These are phyloP conservation scores for Drosophila neocordata DNA, from an alignment of 1,140 invertebrate species.

Conservation along the genomic window DNA sequence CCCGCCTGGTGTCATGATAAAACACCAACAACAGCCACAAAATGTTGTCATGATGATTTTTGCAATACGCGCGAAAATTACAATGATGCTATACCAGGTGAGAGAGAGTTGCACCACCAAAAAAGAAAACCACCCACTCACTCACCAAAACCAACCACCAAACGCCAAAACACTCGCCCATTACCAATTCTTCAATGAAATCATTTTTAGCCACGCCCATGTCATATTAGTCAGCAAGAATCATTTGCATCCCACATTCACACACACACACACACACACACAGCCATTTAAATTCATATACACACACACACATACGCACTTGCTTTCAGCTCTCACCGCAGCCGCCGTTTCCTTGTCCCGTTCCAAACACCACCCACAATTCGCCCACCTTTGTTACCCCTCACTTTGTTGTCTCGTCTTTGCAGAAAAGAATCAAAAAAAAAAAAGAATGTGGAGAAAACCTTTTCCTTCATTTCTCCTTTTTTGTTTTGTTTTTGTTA, in stretches of 20 bases:
- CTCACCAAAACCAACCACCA: conserved; percentile 27
- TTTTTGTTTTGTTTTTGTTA: conserved; percentile 48
- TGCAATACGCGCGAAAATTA: conserved; percentile 85
- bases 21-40: conserved; percentile 60
- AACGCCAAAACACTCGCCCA: conserved; percentile 21
- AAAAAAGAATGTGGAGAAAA: background rate
- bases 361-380: too few species aligned
- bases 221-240: background rate
- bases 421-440: too few species aligned
- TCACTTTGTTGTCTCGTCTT: conserved; percentile 13
- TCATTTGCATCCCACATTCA: conserved; percentile 50
- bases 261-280: conserved; percentile 26
- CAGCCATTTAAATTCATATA: conserved; percentile 33
- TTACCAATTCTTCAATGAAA: conserved; percentile 6
- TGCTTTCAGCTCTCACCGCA: conserved; percentile 25
- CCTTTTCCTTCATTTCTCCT: background rate
- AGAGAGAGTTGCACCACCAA: conserved; percentile 57
- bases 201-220: conserved; percentile 27
- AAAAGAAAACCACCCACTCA: background rate
- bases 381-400: too few species aligned
- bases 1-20: conserved; percentile 85
- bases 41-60: conserved; percentile 86
- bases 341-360: conserved; percentile 35
- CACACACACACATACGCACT: conserved; percentile 19
- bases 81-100: conserved; percentile 75